These are phyloP conservation scores for Rhamnusium bicolor DNA, from an alignment of 2,888 invertebrate species.

Conservation along the genomic window DNA sequence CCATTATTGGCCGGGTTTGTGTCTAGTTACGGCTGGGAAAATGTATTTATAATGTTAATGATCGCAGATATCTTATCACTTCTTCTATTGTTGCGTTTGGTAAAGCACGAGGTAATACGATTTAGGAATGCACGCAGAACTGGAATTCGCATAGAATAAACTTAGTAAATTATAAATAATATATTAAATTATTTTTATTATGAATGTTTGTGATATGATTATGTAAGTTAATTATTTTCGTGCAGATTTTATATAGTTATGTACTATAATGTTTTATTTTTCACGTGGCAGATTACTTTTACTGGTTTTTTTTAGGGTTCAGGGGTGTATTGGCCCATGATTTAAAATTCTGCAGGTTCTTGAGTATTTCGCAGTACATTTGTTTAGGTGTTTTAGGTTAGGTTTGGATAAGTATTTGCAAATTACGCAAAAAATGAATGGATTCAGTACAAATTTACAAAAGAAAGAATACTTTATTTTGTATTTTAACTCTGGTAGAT, in stretches of 20 bases:
- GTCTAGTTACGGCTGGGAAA: constrained; percentile 83
- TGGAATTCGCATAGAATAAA: constrained; percentile 52
- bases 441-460: not conserved
- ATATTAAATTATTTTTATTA: not conserved
- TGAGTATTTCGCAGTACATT: not conserved
- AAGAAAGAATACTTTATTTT: not conserved
- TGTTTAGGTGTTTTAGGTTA: not conserved
- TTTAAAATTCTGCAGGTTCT: not conserved
- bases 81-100: constrained; percentile 77
- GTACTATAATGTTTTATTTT: not conserved
- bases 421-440: not conserved
- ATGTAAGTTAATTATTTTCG: constrained; percentile 3
- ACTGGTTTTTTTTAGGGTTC: too few relatives aligned
- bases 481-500: too few relatives aligned
- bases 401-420: too few relatives aligned
- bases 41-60: constrained; percentile 94
- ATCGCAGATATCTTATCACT: constrained; percentile 85
- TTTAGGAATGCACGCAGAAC: constrained; percentile 51
- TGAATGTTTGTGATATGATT: constrained; percentile 17
- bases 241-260: not conserved
- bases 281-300: not conserved
- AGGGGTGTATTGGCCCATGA: too few relatives aligned
- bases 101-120: constrained; percentile 69
- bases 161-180: not conserved
- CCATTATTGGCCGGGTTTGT: constrained; percentile 91